Base-by-base conservation (phyloP, 2,888 invertebrate genomes). In the Synanthedon tipuliformis region DNA sequence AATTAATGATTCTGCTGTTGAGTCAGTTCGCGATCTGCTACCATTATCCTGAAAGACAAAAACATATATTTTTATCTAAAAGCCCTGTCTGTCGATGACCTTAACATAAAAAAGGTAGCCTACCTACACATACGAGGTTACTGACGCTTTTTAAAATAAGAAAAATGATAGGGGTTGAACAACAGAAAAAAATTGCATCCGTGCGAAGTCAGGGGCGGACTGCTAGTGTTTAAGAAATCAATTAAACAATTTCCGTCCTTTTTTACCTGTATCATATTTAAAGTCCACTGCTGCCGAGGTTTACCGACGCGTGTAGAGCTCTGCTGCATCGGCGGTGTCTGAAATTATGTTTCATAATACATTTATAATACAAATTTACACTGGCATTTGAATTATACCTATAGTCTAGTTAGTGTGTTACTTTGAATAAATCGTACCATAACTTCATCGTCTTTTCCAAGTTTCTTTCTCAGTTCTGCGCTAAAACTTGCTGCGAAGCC, bases 401-500 rank as follows among this genome's bases (percentile, higher is more conserved):
- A 15, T 15, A n/a, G 18, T 18, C 18, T 18, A 18, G 18, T 16
- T 10, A 48, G 11, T 40, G 41, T 11, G 50, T 53, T 8, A 41
- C 11, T 16, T 51, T 12, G 3, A n/a, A 8, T 50, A 45, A 52
- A n/a, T 8, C 4, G 10, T 15, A 50, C 34, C 40, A 56, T 65
- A 59, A 85, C 85, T 64, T 89, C 88, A 57, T 90, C 87, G 64
- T 93, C 92, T 62, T 89, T 89, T 40, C 90, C 89, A 11, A 93
- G 87, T 70, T 90, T 90, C 56, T 90, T 88, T 50, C 90, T 77
- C 4, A 94, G 75, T 57, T 92, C 91, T 0, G 89, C 89, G n/a
- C 91, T 84, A 68, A 93, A 93, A 55, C 80, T 88, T 18, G 92
- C 91, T 7, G 89, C 85, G 63, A 94, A 94, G 23, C 88, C 85